Base-by-base conservation (phyloP, 2,888 invertebrate genomes). In the Melikaiella ostensackeni region DNA sequence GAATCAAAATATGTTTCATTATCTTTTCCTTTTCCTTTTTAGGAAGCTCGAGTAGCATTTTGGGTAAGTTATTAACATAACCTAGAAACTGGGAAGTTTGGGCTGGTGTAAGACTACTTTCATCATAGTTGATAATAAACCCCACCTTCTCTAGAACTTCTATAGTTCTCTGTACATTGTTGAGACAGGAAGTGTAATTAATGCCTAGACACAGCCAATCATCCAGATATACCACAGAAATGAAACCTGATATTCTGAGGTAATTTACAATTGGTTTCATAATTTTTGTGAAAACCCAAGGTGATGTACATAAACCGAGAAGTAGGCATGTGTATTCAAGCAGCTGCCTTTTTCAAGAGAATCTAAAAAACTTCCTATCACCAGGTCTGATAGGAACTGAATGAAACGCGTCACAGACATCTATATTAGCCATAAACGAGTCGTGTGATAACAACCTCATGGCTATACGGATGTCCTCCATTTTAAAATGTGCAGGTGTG, bases 341-440 rank as follows among this genome's bases (percentile, higher is more conserved):
- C 1, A 82, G n/a, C 24, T 38, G 42, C 1, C 62, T 76, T 3
- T 78, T 38, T 75, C 81, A 84, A 1, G 55, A 30, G 77, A 86
- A 87, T 42, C 82, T 77, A 9, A 85, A 76, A 77, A 80, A 83
- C 79, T 86, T 87, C 75, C 81, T 81, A 76, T 82, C 74, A 55
- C 30, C 30, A 4, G 30, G 30, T 30, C 30, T 30, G 30, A 3
- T 30, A 30, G 4, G 30, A 30, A 30, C 30, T 30, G 30, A 30
- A 30, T 30, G 30, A 30, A 3, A 30, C 30, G 30, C 30, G 30
- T 30, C 30, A 30, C 30, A 30, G 4, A 30, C 2, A 30, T 30
- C 30, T 30, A 30, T 30, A 4, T 30, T 30, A 30, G 30, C 50
- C 73, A 73, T 55, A 8, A 46, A 82, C 38, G 59, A 74, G 27